Percentiles rank a stretch among this genome's conserved stretches.
Evolutionary conservation across 2,888 invertebrate genomes (phyloP).

Genomic region (Parnassius mnemosyne): DNA sequence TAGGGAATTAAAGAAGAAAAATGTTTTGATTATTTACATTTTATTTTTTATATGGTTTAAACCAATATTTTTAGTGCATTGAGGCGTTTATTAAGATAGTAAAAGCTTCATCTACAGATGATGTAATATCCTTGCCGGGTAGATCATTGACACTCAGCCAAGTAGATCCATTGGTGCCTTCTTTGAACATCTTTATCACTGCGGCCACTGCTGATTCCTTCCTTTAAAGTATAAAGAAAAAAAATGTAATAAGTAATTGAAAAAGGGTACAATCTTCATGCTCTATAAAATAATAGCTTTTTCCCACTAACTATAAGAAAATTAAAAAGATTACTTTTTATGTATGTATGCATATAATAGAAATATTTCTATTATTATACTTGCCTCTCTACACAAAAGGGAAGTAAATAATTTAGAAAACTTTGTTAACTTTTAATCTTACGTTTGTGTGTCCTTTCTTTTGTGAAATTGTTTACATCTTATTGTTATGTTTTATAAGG

Average conservation of each 20-base stretch:
- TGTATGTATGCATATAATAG: neutral
- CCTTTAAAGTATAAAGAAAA: slow-evolving; percentile 31
- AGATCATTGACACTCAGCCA: slow-evolving; percentile 38
- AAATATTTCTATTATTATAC: neutral
- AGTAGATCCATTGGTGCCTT: slow-evolving; percentile 38
- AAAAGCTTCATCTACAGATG: slow-evolving; percentile 1
- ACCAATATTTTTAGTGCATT: too few relatives aligned
- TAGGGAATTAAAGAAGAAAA: too few relatives aligned
- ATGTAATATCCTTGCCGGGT: slow-evolving; percentile 39
- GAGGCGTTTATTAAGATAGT: too few relatives aligned
- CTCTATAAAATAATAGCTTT: neutral
- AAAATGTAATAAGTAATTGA: too few relatives aligned
- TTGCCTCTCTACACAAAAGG: neutral
- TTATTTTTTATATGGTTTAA: too few relatives aligned
- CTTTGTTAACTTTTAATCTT: too few relatives aligned
- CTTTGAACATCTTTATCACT: slow-evolving; percentile 36
- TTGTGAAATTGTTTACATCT: too few relatives aligned
- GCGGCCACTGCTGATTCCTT: slow-evolving; percentile 37
- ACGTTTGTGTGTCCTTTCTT: too few relatives aligned
- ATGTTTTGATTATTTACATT: too few relatives aligned
- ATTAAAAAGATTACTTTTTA: neutral
- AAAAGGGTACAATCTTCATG: too few relatives aligned
- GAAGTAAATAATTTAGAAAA: too few relatives aligned
- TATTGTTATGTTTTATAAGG: too few relatives aligned
- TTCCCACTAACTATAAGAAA: neutral